A percentile compares a stretch with the other conserved stretches of the same genome.
phyloP scores from a whole-genome alignment of 2,797 vertebrate species.

The Acanthis flammea region DNA sequence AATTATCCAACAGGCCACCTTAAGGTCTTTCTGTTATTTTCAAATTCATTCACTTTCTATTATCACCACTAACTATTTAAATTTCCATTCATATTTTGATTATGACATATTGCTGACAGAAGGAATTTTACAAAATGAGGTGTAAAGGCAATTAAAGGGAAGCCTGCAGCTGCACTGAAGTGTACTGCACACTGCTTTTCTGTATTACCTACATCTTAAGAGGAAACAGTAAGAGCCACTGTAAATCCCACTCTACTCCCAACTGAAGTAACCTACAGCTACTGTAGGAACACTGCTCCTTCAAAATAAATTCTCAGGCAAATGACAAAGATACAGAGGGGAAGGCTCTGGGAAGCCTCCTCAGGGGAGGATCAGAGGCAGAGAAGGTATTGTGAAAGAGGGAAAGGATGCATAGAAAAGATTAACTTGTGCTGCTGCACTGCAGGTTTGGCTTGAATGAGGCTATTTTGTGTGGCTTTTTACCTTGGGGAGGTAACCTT shows the following conservation, averaged over 20 bases:
- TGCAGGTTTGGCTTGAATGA: neutral
- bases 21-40: neutral
- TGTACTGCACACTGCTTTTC: neutral
- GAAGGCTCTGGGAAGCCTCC: neutral
- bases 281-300: neutral
- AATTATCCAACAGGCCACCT: neutral
- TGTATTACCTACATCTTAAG: neutral
- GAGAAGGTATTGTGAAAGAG: neutral
- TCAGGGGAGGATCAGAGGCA: neutral
- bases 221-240: neutral
- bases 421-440: neutral
- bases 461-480: neutral
- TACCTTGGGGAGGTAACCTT: neutral
- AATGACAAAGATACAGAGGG: neutral
- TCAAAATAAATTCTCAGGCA: neutral
- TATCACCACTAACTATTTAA: neutral
- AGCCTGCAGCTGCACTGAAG: neutral
- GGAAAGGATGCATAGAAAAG: neutral
- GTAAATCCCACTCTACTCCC: neutral
- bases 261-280: neutral
- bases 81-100: neutral
- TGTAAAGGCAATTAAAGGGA: neutral
- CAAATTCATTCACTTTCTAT: neutral
- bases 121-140: neutral
- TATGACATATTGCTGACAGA: neutral